Base-by-base conservation (phyloP, 2,888 invertebrate species). In the Scrobipalpa atriplicella region DNA sequence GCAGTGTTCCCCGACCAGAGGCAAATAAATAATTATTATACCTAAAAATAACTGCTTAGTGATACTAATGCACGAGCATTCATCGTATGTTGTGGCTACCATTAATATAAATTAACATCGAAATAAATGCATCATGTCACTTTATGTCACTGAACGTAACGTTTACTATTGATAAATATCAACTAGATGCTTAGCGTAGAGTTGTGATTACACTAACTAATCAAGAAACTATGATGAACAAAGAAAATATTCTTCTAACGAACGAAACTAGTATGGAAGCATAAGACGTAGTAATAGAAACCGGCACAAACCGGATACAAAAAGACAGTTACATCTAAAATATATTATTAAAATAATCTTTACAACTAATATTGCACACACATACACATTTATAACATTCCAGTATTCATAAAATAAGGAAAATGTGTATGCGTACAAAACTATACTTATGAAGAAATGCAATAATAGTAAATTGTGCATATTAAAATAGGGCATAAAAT, bases 321-420 rank as follows among this genome's bases (percentile, higher is more conserved):
- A 78, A 43, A 79, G 76, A 83, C 79, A 72, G 76, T 75, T 81
- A 82, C 77, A 76, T 80, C 82, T 88, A 88, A 85, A 84, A 85
- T 84, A 86, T 81, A 82, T 79, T 81, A 83, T 81, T 84, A 86
- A 84, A 85, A 85, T 83, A 83, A 84, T 78, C 70, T 79, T 81
- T 90, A 89, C 70, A 90, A 89, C 91, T 92, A 92, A 92, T 93
- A 93, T 93, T 93, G 93, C 93, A 93, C 92, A 91, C 92, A 92
- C 93, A 92, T 92, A 92, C 92, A 92, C 91, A 92, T 89, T 89
- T 86, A 74, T 81, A 84, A 83, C 80, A 79, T 84, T 84, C 78
- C 82, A 83, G 72, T 76, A 77, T 80, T 81, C 70, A 72, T 75
- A 81, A 84, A 85, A 80, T 75, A 82, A 81, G 80, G 78, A 81